These are phyloP conservation scores for Channa maculata DNA, from an alignment of 2,113 vertebrate genomes.

Conservation along the genomic window DNA sequence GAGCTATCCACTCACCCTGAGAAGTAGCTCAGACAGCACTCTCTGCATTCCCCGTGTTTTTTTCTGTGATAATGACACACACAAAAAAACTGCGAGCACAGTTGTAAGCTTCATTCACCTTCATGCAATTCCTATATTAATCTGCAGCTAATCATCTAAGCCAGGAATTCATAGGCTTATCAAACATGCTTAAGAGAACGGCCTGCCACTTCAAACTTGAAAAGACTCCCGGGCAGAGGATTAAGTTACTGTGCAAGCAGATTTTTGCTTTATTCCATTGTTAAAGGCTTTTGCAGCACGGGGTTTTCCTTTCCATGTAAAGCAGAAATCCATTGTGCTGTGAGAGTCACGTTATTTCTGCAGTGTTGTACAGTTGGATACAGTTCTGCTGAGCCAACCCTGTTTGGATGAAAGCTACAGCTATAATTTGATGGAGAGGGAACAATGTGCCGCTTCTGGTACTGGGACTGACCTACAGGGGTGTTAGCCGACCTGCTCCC, in stretches of 20 bases:
- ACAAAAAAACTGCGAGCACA: not conserved
- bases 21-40: not conserved
- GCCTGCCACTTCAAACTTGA: slow-evolving; percentile 14
- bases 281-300: slow-evolving; percentile 11
- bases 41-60: not conserved
- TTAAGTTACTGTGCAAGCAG: slow-evolving; percentile 31
- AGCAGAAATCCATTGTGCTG: not conserved
- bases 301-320: slow-evolving; percentile 7
- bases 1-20: not conserved
- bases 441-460: too few relatives aligned
- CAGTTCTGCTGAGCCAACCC: not conserved
- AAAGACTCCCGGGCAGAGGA: slow-evolving; percentile 15
- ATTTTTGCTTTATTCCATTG: slow-evolving; percentile 37
- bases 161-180: slow-evolving; percentile 44
- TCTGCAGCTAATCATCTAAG: slow-evolving; percentile 45
- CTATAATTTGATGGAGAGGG: too few relatives aligned
- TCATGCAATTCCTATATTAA: slow-evolving; percentile 12
- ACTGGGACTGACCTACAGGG: too few relatives aligned
- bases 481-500: too few relatives aligned
- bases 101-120: not conserved
- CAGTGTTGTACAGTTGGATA: not conserved
- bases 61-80: not conserved
- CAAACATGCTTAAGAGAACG: slow-evolving; percentile 22
- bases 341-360: not conserved
- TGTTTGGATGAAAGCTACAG: not conserved